Conservation (phyloP, 2,797 vertebrate genomes). For the Aplochiton taeniatus region DNA sequence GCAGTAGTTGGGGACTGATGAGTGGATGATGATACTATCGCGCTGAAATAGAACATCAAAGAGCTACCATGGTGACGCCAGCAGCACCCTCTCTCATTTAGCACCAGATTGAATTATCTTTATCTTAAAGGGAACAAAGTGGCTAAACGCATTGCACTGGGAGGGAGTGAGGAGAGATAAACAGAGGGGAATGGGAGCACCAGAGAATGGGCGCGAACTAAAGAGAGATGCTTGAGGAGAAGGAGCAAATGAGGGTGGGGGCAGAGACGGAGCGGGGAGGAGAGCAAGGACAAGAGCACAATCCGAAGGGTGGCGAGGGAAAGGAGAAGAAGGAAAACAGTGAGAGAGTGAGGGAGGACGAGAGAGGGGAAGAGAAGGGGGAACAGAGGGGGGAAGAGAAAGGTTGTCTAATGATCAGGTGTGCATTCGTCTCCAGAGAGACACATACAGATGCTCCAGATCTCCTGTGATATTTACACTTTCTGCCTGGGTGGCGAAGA, state of each 20-base stretch:
- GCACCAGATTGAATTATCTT: constrained; percentile 76
- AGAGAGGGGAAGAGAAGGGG: constrained; percentile 25
- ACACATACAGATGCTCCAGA: constrained; percentile 62
- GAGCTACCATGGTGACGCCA: constrained; percentile 63
- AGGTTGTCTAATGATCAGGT: constrained; percentile 62
- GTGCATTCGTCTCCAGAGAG: constrained; percentile 57
- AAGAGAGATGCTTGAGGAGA: not conserved
- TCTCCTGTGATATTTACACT: constrained; percentile 62
- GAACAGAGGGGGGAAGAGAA: constrained; percentile 11
- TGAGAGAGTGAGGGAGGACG: not conserved
- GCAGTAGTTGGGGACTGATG: constrained; percentile 61
- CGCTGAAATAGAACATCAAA: constrained; percentile 72
- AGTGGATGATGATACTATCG: constrained; percentile 70
- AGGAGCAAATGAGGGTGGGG: not conserved
- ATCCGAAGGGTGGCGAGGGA: not conserved
- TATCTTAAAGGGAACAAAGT: constrained; percentile 76
- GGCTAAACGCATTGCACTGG: constrained; percentile 60
- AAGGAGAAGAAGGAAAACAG: not conserved
- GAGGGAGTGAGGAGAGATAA: constrained; percentile 56
- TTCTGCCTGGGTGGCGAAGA: constrained; percentile 38
- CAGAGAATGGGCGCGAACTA: not conserved
- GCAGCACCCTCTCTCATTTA: constrained; percentile 67
- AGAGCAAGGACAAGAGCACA: not conserved
- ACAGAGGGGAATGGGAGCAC: constrained; percentile 45
- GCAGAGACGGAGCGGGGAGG: constrained; percentile 30